phyloP scores from a whole-genome alignment of 2,113 vertebrate genomes.

The Himantopus leucocephalus region DNA sequence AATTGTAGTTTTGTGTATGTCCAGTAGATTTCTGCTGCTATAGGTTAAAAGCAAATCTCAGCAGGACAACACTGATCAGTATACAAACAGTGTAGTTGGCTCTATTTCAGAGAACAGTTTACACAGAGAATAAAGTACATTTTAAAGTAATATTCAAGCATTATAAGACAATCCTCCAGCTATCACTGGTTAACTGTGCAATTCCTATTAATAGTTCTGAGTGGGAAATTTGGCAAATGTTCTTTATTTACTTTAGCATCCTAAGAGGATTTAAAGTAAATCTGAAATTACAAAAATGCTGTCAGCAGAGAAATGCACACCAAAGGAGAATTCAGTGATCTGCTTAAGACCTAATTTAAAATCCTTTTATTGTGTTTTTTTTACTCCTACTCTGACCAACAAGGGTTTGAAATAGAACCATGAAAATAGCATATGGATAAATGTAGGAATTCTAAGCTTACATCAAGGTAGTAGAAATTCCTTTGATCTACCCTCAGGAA shows the following conservation, averaged over 20 bases:
- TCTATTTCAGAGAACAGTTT: background rate
- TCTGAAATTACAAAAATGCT: slow-evolving; percentile 17
- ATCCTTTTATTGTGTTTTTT: background rate
- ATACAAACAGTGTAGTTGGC: background rate
- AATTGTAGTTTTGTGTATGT: background rate
- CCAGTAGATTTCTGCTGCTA: background rate
- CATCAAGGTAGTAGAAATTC: background rate
- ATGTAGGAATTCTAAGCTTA: background rate
- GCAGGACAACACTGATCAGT: background rate
- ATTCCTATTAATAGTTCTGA: slow-evolving; percentile 9
- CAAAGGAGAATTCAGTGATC: background rate
- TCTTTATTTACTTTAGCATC: background rate
- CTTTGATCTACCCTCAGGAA: background rate
- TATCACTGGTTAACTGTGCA: background rate
- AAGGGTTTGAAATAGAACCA: slow-evolving; percentile 14
- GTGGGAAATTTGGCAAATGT: background rate
- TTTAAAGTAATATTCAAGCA: background rate
- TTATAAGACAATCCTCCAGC: background rate
- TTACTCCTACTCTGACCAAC: background rate
- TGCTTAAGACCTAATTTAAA: slow-evolving; percentile 12
- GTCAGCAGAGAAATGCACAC: slow-evolving; percentile 4
- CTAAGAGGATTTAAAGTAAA: slow-evolving; percentile 51
- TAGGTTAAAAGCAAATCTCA: background rate
- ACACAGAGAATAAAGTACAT: background rate
- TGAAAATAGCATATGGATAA: slow-evolving; percentile 5